Conservation (phyloP, 2,113 vertebrate genomes). For the Coracopsis vasa region DNA sequence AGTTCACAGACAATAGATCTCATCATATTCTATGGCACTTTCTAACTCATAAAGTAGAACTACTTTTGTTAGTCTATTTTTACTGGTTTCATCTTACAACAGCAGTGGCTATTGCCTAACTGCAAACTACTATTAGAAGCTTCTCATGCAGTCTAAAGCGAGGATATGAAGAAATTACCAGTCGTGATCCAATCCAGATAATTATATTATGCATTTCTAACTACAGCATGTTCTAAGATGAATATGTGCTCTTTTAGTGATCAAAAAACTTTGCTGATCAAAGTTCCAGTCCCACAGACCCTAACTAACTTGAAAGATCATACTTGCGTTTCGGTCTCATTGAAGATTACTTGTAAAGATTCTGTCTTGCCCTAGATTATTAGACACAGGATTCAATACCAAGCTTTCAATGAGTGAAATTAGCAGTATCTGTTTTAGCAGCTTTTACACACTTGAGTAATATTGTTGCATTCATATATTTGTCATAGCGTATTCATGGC, state of each 20-base stretch:
- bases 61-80: not conserved
- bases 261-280: not conserved
- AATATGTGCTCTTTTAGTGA: not conserved
- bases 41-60: not conserved
- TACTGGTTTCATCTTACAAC: not conserved
- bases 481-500: not conserved
- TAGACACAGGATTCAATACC: not conserved
- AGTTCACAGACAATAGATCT: not conserved
- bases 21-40: not conserved
- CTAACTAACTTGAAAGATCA: not conserved
- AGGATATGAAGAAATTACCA: not conserved
- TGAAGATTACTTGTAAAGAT: not conserved
- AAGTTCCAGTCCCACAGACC: not conserved
- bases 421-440: not conserved
- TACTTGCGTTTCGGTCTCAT: not conserved
- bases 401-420: not conserved
- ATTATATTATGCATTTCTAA: not conserved
- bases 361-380: not conserved
- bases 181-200: not conserved
- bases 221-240: not conserved
- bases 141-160: not conserved
- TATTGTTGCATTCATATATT: not conserved
- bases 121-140: not conserved
- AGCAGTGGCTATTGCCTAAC: not conserved
- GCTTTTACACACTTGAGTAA: not conserved